phyloP scores from a whole-genome alignment of 2,797 vertebrate species.

The Pogonophryne albipinna region DNA sequence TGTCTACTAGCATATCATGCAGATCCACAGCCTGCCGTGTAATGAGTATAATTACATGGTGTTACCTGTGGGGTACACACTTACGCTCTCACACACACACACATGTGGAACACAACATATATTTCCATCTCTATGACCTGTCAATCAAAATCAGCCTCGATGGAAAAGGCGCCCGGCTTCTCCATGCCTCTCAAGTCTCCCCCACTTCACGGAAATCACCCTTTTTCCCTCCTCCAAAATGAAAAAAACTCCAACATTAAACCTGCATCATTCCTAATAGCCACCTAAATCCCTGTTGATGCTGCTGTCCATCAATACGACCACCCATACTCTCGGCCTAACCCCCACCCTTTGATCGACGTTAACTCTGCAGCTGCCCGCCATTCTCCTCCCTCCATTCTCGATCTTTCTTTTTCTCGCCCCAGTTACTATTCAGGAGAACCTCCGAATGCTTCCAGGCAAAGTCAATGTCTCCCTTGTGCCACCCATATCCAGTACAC shows the following conservation, averaged over 20 bases:
- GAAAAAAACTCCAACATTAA: conserved; percentile 47
- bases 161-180: conserved; percentile 58
- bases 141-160: conserved; percentile 77
- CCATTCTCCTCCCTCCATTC: conserved; percentile 60
- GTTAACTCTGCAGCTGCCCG: conserved; percentile 62
- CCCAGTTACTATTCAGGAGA: conserved; percentile 68
- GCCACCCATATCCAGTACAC: conserved; percentile 64
- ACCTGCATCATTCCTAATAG: conserved; percentile 67
- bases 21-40: conserved; percentile 81
- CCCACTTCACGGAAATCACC: conserved; percentile 38
- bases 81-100: conserved; percentile 50
- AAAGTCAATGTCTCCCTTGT: conserved; percentile 65
- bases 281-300: conserved; percentile 63
- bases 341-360: conserved; percentile 69
- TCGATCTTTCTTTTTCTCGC: conserved; percentile 55
- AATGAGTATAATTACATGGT: conserved; percentile 88
- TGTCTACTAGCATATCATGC: conserved; percentile 76
- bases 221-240: conserved; percentile 24
- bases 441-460: conserved; percentile 69
- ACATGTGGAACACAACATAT: conserved; percentile 49
- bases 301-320: conserved; percentile 73
- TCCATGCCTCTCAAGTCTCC: conserved; percentile 28
- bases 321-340: conserved; percentile 60
- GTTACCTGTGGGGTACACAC: conserved; percentile 80
- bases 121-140: conserved; percentile 75